Base-by-base conservation (phyloP, 1,140 invertebrate genomes). In the Geopemphigus sp. region DNA sequence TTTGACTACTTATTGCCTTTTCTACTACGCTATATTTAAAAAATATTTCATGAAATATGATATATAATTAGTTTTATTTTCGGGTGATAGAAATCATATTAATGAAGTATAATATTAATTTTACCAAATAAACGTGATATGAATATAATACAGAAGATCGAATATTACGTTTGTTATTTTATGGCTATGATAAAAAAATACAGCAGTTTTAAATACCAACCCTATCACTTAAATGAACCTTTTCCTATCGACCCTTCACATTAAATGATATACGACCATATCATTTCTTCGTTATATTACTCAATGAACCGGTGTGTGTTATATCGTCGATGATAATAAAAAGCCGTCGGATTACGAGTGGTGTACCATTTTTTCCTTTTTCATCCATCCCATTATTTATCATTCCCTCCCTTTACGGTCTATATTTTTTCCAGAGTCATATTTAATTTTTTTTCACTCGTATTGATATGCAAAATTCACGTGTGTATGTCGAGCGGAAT, bases 261-360 rank as follows among this genome's bases (percentile, higher is more conserved):
- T 50, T n/a, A 61, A 61, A 78, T 78, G 74, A 78, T 78, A 61
- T 78, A 78, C 59, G 74, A 39, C 22, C 59, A 22, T 78, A 78
- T 78, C 57, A 78, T 78, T 78, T 78, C 74, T 78, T 78, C 74
- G 74, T 78, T 78, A 78, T 63, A 78, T 63, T 78, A 78, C 74
- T 78, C 74, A 78, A 78, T 78, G 74, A 78, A 78, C 74, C 57
- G 74, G 57, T 78, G 72, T 74, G 57, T 29, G 47, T 78, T 63
- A 78, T 78, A 78, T 63, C 74, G 74, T 63, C 74, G 39, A 78
- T 78, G 74, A 78, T 78, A 78, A 78, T 78, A 78, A 78, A 78
- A 78, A 78, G 39, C 74, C 74, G 45, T 63, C 74, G 74, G 74
- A 78, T 78, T 78, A 78, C 74, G 54, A 78, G 74, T 57, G 56